Percentiles rank a stretch among this genome's conserved stretches.
phyloP scores from a whole-genome alignment of 2,113 vertebrate genomes.

The Rhinichthys klamathensis region DNA sequence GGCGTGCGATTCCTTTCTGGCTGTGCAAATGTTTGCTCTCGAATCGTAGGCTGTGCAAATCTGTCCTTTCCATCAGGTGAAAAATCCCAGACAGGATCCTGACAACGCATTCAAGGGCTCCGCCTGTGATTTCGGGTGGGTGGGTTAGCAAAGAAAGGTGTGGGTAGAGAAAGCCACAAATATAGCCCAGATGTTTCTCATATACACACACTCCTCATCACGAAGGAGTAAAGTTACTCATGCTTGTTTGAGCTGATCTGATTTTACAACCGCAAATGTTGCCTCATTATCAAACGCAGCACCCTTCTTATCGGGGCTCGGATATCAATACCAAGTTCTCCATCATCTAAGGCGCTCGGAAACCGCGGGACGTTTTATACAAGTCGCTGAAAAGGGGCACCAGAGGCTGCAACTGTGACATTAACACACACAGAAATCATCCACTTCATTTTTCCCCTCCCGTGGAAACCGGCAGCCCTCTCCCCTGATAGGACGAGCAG shows the following conservation, averaged over 20 bases:
- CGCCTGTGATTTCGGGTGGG: conserved; percentile 31
- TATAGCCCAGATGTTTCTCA: conserved; percentile 49
- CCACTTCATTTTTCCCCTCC: conserved; percentile 9
- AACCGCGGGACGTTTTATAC: not conserved
- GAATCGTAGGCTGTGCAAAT: conserved; percentile 66
- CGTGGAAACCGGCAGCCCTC: conserved; percentile 28
- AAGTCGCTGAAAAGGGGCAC: conserved; percentile 18
- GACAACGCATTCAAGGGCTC: conserved; percentile 60
- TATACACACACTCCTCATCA: conserved; percentile 47
- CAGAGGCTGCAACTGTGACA: not conserved
- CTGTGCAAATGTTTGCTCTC: conserved; percentile 73
- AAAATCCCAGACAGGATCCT: conserved; percentile 63
- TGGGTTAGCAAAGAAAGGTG: conserved; percentile 57
- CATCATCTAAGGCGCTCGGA: not conserved
- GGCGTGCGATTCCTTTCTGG: conserved; percentile 66
- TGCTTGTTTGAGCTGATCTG: conserved; percentile 65
- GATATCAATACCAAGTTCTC: not conserved
- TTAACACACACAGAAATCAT: conserved; percentile 13
- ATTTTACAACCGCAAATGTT: conserved; percentile 33
- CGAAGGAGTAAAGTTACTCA: conserved; percentile 55
- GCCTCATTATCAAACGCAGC: conserved; percentile 34
- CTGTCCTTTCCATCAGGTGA: conserved; percentile 64
- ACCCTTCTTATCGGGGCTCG: not conserved
- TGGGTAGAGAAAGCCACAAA: conserved; percentile 50
- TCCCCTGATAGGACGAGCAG: conserved; percentile 20